These are phyloP conservation scores for Drosophila bunnanda DNA, from an alignment of 2,888 invertebrate species.

Conservation along the genomic window DNA sequence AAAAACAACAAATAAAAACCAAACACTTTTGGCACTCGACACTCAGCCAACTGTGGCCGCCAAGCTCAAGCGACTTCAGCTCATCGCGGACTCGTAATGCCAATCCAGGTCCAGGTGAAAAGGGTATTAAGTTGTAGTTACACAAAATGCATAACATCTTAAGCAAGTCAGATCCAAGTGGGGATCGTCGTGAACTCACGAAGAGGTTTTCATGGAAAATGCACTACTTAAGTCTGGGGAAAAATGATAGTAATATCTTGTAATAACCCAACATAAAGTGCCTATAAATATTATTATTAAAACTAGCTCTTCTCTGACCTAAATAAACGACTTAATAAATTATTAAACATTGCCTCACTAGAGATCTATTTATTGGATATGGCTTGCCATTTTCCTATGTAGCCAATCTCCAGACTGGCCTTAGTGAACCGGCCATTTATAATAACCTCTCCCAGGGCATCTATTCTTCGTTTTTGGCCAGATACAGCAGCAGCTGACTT, in stretches of 20 bases:
- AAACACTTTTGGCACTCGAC: slow-evolving; percentile 46
- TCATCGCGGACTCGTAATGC: slow-evolving; percentile 40
- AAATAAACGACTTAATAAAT: slow-evolving; percentile 1
- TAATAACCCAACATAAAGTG: neutral
- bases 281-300: neutral
- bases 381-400: neutral
- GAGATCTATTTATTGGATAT: slow-evolving; percentile 7
- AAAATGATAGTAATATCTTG: neutral
- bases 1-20: slow-evolving; percentile 8
- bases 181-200: neutral
- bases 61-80: slow-evolving; percentile 58
- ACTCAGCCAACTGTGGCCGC: slow-evolving; percentile 72
- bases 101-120: slow-evolving; percentile 40
- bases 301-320: too few species aligned
- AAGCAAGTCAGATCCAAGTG: neutral
- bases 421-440: slow-evolving; percentile 8
- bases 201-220: neutral
- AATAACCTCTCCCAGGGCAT: slow-evolving; percentile 33
- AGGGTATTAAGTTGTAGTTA: slow-evolving; percentile 32
- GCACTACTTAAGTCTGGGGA: neutral
- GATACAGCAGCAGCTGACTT: slow-evolving; percentile 25
- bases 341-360: neutral
- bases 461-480: slow-evolving; percentile 22
- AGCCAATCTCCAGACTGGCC: neutral
- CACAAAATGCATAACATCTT: slow-evolving; percentile 33